phyloP scores from a whole-genome alignment of 2,113 vertebrate species.

The Psammodynastes pulverulentus region DNA sequence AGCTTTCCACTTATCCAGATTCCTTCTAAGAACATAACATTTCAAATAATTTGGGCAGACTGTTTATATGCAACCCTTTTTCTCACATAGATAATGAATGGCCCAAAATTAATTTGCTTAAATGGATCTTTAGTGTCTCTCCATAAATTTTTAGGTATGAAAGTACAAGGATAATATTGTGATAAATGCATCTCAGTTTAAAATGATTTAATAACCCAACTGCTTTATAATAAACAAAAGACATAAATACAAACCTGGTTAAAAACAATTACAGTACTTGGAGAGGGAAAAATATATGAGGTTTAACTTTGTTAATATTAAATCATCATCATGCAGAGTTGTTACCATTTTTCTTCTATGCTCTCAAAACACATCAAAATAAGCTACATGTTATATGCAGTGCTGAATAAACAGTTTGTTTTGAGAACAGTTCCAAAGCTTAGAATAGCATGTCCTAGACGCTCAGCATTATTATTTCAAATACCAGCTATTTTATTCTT shows the following conservation, averaged over 20 bases:
- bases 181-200: constrained; percentile 38
- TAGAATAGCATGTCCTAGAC: neutral
- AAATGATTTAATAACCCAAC: constrained; percentile 35
- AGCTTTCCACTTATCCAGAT: neutral
- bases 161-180: constrained; percentile 31
- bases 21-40: neutral
- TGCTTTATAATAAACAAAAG: constrained; percentile 34
- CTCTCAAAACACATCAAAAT: constrained; percentile 14
- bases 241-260: constrained; percentile 27
- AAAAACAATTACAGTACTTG: constrained; percentile 16
- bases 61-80: neutral
- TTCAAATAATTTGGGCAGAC: neutral
- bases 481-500: neutral
- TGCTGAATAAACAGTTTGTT: neutral
- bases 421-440: neutral
- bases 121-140: constrained; percentile 13
- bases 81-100: constrained; percentile 23
- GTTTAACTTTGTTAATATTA: constrained; percentile 45
- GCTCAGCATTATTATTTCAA: neutral
- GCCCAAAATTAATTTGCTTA: constrained; percentile 23
- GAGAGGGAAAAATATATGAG: constrained; percentile 32
- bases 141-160: constrained; percentile 43
- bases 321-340: neutral
- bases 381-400: neutral
- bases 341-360: constrained; percentile 17